Base-by-base conservation (phyloP, 2,888 invertebrate species). In the Pseudococcus jackbeardsleyi region DNA sequence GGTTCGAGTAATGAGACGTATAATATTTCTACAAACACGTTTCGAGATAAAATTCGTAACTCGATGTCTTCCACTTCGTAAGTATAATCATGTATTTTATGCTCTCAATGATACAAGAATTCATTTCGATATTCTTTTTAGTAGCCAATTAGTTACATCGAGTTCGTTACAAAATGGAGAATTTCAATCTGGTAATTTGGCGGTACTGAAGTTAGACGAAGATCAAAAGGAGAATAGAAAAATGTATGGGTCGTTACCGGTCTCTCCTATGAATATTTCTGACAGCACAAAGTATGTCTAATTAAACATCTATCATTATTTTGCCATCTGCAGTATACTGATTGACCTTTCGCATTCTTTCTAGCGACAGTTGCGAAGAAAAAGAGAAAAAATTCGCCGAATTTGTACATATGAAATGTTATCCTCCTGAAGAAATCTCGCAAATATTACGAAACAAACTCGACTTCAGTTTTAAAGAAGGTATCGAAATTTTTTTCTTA, bases 171-270 rank as follows among this genome's bases (percentile, higher is more conserved):
- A 54, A 39, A 72, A 39, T 39, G 54, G 82, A 26, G 79, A 82
- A 82, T 88, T 88, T 17, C 48, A 82, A 19, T 72, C 79, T 1
- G 88, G 88, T 50, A 88, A 88, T 54, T 54, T 33, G 22, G 82
- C 82, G 48, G 79, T 88, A 11, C 33, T 82, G 15, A 88, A 88
- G 48, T 85, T 88, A 8, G 88, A 88, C 22, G 77, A 84, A 85
- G 88, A 88, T 88, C 85, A 88, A 72, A 88, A 85, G 68, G 88
- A 88, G 42, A 88, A 88, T 19, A 68, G 85, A 77, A 88, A 85
- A 48, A 42, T 85, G 72, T 88, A 48, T 22, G 85, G 46, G 1
- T 88, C 85, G 22, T 85, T 88, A 72, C 88, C 88, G 8, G 85
- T 85, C 17, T 72, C 88, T 17, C 88, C 88, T 3, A 50, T 77